Conservation (phyloP, 2,113 vertebrate species). For the Crypturellus undulatus region DNA sequence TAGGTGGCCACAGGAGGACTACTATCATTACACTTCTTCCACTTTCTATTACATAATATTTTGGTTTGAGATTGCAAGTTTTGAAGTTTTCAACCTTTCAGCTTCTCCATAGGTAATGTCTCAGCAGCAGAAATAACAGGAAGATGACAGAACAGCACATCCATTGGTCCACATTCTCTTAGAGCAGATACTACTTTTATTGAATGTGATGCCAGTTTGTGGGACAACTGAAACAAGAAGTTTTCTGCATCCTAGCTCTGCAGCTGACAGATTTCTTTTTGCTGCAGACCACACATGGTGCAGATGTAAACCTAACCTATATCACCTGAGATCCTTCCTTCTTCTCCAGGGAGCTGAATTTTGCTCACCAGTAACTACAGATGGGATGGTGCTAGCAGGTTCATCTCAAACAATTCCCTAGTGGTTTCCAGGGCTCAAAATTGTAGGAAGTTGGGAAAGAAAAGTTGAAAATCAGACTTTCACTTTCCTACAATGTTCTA, state of each 20-base stretch:
- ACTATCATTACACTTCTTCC: not conserved
- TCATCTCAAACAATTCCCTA: not conserved
- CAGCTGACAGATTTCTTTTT: not conserved
- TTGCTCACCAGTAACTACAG: not conserved
- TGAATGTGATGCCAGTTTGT: not conserved
- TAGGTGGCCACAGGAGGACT: accelerated
- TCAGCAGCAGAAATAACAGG: not conserved
- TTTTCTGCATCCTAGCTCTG: not conserved
- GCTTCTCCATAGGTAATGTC: not conserved
- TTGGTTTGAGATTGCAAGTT: not conserved
- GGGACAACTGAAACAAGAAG: not conserved
- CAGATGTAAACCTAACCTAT: not conserved
- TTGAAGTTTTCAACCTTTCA: not conserved
- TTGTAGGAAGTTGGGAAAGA: not conserved
- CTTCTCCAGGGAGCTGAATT: not conserved
- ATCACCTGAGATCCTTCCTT: not conserved
- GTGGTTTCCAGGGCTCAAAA: not conserved
- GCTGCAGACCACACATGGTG: accelerated
- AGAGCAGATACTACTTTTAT: not conserved
- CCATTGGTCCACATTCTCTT: not conserved
- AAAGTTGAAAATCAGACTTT: not conserved
- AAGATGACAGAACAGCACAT: not conserved
- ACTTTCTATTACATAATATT: not conserved
- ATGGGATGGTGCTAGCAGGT: not conserved
- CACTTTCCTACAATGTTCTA: not conserved